Conservation (phyloP, 2,113 vertebrate species). For the Aspiorhynchus laticeps region DNA sequence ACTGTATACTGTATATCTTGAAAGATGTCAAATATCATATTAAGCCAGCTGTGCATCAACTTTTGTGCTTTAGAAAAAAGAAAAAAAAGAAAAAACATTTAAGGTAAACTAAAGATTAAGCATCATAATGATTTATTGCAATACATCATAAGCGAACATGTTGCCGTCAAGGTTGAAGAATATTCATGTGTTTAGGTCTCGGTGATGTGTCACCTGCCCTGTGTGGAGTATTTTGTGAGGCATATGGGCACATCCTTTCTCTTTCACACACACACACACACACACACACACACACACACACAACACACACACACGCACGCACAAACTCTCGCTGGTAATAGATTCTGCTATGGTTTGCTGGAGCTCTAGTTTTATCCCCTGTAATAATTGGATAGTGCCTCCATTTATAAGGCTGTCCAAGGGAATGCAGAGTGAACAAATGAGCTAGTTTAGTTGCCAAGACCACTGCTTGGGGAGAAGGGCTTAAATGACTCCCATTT, state of each 20-base stretch:
- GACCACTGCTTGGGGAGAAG: slow-evolving; percentile 57
- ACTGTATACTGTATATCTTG: neutral
- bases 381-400: slow-evolving; percentile 66
- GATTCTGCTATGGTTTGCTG: slow-evolving; percentile 51
- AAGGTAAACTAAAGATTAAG: slow-evolving; percentile 17
- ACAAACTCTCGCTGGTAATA: slow-evolving; percentile 48
- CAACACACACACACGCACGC: slow-evolving; percentile 44
- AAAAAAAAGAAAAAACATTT: neutral
- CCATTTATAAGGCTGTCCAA: slow-evolving; percentile 63
- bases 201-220: slow-evolving; percentile 32
- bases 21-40: neutral
- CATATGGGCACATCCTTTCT: slow-evolving; percentile 12
- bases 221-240: slow-evolving; percentile 18
- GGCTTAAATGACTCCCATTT: slow-evolving; percentile 61
- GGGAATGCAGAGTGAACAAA: slow-evolving; percentile 67
- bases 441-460: slow-evolving; percentile 65
- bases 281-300: slow-evolving; percentile 18
- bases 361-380: slow-evolving; percentile 56
- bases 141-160: neutral
- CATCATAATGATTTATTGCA: slow-evolving; percentile 12
- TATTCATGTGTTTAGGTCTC: slow-evolving; percentile 8
- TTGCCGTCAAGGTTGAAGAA: slow-evolving; percentile 5
- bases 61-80: neutral
- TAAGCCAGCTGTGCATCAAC: neutral
- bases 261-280: slow-evolving; percentile 33